Percentiles rank a stretch among this genome's conserved stretches.
Conservation (phyloP, 2,113 vertebrate species). For the Rhodinocichla rosea region DNA sequence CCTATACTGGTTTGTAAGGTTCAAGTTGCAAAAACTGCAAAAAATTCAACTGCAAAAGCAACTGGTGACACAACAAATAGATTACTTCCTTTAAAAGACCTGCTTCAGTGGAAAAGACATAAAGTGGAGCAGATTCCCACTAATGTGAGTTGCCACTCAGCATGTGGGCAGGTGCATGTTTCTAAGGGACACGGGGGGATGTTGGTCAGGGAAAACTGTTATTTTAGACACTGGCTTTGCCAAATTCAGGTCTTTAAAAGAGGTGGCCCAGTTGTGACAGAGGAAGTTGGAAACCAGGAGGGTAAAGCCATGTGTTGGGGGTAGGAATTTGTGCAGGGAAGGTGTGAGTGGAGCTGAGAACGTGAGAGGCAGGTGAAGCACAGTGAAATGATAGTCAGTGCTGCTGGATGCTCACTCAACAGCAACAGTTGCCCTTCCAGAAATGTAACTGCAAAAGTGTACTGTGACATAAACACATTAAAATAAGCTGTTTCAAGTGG, state of each 20-base stretch:
- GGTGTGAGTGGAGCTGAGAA: background rate
- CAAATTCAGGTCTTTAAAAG: background rate
- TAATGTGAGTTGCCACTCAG: background rate
- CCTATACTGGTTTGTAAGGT: background rate
- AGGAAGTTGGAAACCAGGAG: background rate
- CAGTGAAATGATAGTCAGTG: accelerated
- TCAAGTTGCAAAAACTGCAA: background rate
- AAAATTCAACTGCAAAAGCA: background rate
- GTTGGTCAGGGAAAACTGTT: background rate
- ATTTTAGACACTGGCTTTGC: background rate
- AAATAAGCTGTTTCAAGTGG: background rate
- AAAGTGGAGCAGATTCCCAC: background rate
- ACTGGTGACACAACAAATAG: background rate
- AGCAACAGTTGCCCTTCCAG: background rate
- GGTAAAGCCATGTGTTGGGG: background rate
- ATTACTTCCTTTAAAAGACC: background rate
- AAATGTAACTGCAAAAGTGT: background rate
- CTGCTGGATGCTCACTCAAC: background rate
- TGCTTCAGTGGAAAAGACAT: background rate
- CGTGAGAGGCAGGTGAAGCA: background rate
- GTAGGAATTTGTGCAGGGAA: background rate
- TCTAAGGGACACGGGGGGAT: accelerated
- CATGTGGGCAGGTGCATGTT: background rate
- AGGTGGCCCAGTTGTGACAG: background rate
- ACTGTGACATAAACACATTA: background rate